A percentile compares a stretch with the other conserved stretches of the same genome.
Evolutionary conservation across 2,113 vertebrate genomes (phyloP).

Genomic region (Cebus imitator): DNA sequence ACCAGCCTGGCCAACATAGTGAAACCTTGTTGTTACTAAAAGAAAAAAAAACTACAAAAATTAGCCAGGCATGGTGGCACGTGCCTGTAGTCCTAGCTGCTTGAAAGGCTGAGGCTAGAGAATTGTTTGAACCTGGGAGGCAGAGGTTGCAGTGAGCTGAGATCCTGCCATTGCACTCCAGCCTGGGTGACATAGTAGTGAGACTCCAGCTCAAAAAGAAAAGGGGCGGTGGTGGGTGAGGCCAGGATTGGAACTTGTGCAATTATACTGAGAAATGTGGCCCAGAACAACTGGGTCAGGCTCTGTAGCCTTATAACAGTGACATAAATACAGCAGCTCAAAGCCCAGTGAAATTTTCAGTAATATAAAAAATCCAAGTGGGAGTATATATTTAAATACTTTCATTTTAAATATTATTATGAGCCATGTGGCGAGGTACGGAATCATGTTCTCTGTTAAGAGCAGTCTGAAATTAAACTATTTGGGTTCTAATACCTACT

Average conservation of each 20-base stretch:
- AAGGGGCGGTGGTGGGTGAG: fast-evolving
- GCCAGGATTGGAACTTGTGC: background rate
- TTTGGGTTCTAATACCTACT: background rate
- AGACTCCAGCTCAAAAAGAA: too few relatives aligned
- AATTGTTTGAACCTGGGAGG: too few relatives aligned
- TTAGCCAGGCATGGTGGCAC: too few relatives aligned
- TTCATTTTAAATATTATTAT: background rate
- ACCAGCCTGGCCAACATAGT: too few relatives aligned
- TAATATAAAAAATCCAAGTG: background rate
- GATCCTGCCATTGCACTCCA: too few relatives aligned
- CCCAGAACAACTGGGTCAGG: background rate
- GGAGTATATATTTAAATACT: background rate
- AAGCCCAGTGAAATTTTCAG: background rate
- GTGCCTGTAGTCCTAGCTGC: too few relatives aligned
- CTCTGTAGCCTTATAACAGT: background rate
- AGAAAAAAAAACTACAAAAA: too few relatives aligned
- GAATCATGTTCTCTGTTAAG: background rate
- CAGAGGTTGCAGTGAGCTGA: too few relatives aligned
- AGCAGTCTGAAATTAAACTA: background rate
- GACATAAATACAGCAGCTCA: background rate
- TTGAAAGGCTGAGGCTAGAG: too few relatives aligned
- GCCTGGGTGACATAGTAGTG: too few relatives aligned
- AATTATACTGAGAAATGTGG: background rate
- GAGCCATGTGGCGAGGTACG: background rate
- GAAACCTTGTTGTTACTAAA: too few relatives aligned